These are phyloP conservation scores for Cremastinae sp. DNA, from an alignment of 2,888 invertebrate species.

Conservation along the genomic window DNA sequence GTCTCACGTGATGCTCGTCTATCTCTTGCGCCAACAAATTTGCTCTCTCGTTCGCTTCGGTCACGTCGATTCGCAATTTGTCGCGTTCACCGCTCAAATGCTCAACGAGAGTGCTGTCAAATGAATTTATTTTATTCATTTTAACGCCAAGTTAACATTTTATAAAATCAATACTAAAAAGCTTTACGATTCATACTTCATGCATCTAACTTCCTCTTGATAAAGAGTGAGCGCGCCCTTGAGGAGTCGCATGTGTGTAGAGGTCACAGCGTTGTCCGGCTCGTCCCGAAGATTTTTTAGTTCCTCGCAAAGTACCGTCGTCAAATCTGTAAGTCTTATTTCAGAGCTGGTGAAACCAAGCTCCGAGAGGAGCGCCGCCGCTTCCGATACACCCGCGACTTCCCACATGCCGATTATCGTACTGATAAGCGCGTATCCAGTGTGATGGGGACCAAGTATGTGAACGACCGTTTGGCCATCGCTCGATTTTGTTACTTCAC, in stretches of 20 bases:
- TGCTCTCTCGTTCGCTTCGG: conserved; percentile 91
- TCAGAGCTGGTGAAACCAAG: conserved; percentile 85
- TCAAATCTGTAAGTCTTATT: conserved; percentile 84
- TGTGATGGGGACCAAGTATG: conserved; percentile 68
- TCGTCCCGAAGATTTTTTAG: conserved; percentile 80
- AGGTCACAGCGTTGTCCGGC: conserved; percentile 74
- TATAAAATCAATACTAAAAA: too few relatives aligned
- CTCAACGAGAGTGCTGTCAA: conserved; percentile 82
- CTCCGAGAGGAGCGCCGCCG: conserved; percentile 85
- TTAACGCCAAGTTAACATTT: not conserved
- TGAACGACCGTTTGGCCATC: conserved; percentile 48
- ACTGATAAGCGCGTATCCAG: conserved; percentile 67
- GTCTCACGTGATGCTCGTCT: conserved; percentile 92
- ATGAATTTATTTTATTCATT: not conserved
- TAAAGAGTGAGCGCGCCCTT: conserved; percentile 86
- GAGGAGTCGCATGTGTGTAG: conserved; percentile 82
- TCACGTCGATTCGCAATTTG: conserved; percentile 89
- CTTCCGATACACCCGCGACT: conserved; percentile 85
- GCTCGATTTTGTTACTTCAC: conserved; percentile 66
- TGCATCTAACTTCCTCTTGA: conserved; percentile 85
- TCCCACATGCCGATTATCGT: conserved; percentile 88
- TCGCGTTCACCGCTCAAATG: conserved; percentile 89
- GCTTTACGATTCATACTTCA: conserved; percentile 84
- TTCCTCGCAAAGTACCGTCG: conserved; percentile 87
- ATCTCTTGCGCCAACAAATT: conserved; percentile 92